phyloP scores from a whole-genome alignment of 2,797 vertebrate species.

The Agapornis canus region DNA sequence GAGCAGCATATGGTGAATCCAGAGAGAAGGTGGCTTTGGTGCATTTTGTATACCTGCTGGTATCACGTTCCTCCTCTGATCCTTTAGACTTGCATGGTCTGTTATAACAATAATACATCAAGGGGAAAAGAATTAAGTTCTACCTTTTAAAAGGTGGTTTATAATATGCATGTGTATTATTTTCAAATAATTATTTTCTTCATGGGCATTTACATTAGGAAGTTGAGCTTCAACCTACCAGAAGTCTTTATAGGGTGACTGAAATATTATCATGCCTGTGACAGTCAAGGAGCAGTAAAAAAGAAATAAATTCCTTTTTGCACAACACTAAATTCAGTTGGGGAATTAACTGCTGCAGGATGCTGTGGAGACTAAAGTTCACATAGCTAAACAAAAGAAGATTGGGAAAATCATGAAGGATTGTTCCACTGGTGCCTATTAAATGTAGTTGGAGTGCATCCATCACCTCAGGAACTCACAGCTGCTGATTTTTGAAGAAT shows the following conservation, averaged over 20 bases:
- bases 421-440: not conserved
- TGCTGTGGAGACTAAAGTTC: not conserved
- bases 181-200: not conserved
- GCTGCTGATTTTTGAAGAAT: not conserved
- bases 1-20: not conserved
- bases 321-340: not conserved
- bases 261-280: not conserved
- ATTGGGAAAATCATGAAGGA: not conserved
- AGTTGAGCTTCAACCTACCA: not conserved
- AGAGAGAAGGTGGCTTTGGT: not conserved
- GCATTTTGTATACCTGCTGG: not conserved
- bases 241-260: not conserved
- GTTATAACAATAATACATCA: not conserved
- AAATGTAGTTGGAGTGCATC: not conserved
- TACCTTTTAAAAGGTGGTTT: not conserved
- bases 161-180: not conserved
- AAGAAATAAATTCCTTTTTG: not conserved
- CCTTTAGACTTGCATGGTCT: not conserved
- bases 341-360: not conserved
- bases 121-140: not conserved
- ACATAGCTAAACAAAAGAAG: not conserved
- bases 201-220: not conserved
- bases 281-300: not conserved
- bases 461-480: not conserved
- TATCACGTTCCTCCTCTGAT: not conserved